phyloP scores from a whole-genome alignment of 2,113 vertebrate genomes.

The Catharus fuscescens region DNA sequence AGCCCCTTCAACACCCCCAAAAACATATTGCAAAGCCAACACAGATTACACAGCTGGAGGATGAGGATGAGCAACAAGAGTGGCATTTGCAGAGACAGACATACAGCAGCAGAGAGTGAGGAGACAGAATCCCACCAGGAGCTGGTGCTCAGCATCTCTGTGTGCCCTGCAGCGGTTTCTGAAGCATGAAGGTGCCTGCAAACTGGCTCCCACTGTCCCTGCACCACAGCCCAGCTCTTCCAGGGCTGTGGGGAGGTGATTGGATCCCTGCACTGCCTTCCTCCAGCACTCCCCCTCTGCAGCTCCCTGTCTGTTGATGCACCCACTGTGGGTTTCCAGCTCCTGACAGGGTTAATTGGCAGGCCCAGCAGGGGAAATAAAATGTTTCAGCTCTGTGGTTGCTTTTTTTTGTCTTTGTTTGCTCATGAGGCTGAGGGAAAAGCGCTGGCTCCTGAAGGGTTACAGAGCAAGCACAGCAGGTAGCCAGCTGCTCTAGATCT shows the following conservation, averaged over 20 bases:
- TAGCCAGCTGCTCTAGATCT: slow-evolving; percentile 19
- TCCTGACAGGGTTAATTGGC: slow-evolving; percentile 65
- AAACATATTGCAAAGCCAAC: background rate
- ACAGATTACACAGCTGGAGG: background rate
- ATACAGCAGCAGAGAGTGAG: background rate
- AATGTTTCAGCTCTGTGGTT: slow-evolving; percentile 23
- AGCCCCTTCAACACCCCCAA: background rate
- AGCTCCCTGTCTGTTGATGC: slow-evolving; percentile 21
- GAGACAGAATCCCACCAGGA: background rate
- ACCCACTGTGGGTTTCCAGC: slow-evolving; percentile 5
- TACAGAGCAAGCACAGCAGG: slow-evolving; percentile 40
- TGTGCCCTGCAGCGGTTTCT: background rate
- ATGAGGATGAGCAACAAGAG: background rate
- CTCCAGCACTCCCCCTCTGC: background rate
- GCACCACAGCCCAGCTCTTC: background rate
- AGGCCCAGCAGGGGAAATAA: slow-evolving; percentile 34
- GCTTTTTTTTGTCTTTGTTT: slow-evolving; percentile 36
- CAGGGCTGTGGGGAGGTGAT: background rate
- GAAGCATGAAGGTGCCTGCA: slow-evolving; percentile 5
- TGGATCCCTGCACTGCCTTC: background rate
- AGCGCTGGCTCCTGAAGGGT: slow-evolving; percentile 13
- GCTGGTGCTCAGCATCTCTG: background rate
- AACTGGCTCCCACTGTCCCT: background rate
- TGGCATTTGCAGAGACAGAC: background rate
- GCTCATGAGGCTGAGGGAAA: background rate